phyloP scores from a whole-genome alignment of 2,797 vertebrate genomes.

The Semaprochilodus insignis region DNA sequence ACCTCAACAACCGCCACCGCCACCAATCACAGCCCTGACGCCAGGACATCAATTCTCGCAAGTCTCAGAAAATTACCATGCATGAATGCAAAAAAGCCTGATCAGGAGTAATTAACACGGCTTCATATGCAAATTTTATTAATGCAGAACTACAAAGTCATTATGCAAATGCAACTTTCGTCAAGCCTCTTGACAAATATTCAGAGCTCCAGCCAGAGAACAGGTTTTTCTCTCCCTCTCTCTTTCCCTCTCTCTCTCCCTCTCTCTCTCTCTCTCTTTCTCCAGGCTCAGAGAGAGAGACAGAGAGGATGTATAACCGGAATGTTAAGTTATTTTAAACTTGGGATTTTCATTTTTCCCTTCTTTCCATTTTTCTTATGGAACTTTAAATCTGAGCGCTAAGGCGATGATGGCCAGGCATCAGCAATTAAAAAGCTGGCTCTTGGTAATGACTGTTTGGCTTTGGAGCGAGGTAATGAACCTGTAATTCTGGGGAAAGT shows the following conservation, averaged over 20 bases:
- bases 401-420: constrained; percentile 71
- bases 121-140: constrained; percentile 99
- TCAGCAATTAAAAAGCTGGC: constrained; percentile 78
- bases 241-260: constrained; percentile 46
- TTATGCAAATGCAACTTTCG: constrained; percentile 99
- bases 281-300: constrained; percentile 23
- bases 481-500: constrained; percentile 89
- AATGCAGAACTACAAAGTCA: constrained; percentile 99
- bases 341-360: constrained; percentile 71
- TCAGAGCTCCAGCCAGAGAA: constrained; percentile 90
- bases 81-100: constrained; percentile 99
- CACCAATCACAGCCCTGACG: constrained; percentile 82
- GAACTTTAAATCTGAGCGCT: constrained; percentile 65
- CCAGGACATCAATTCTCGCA: constrained; percentile 99
- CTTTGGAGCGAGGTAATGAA: constrained; percentile 98
- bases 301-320: constrained; percentile 81
- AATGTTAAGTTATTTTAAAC: constrained; percentile 86
- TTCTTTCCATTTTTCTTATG: constrained; percentile 69
- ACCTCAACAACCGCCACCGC: constrained; percentile 73
- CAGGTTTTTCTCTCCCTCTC: constrained; percentile 83
- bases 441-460: constrained; percentile 92
- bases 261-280: constrained; percentile 48
- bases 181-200: constrained; percentile 99
- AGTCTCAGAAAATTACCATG: constrained; percentile 99
- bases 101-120: constrained; percentile 99